These are phyloP conservation scores for Lutraria rhynchaena DNA, from an alignment of 1,140 invertebrate species.

Conservation along the genomic window DNA sequence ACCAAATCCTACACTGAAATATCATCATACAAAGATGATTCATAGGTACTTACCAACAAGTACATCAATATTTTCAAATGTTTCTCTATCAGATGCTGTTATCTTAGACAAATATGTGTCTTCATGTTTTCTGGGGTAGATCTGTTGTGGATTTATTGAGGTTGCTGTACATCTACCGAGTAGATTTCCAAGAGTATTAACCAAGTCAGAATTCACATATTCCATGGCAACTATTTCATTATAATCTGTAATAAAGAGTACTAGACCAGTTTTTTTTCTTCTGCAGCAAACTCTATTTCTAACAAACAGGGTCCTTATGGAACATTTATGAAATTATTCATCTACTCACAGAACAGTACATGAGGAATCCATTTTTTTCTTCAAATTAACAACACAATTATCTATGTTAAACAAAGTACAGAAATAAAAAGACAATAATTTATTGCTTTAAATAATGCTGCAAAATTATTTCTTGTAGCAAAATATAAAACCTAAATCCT, in stretches of 20 bases:
- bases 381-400: too few relatives aligned
- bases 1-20: background rate
- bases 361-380: too few relatives aligned
- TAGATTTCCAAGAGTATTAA: conserved; percentile 96
- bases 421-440: too few relatives aligned
- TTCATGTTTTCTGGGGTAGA: conserved; percentile 87
- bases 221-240: conserved; percentile 89
- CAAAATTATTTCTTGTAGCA: conserved; percentile 90
- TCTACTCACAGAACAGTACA: too few relatives aligned
- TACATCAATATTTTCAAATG: conserved; percentile 84
- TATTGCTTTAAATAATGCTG: too few relatives aligned
- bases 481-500: background rate
- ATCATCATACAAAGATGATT: background rate
- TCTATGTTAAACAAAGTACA: too few relatives aligned
- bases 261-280: too few relatives aligned
- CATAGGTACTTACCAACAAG: conserved; percentile 84
- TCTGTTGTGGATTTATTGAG: conserved; percentile 89
- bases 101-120: conserved; percentile 80
- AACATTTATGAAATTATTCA: too few relatives aligned
- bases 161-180: conserved; percentile 90
- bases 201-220: conserved; percentile 94
- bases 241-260: conserved; percentile 93
- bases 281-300: too few relatives aligned
- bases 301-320: too few relatives aligned
- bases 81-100: conserved; percentile 83